Evolutionary conservation across 2,888 invertebrate species (phyloP).

Genomic region (Leptinotarsa peninsularis): DNA sequence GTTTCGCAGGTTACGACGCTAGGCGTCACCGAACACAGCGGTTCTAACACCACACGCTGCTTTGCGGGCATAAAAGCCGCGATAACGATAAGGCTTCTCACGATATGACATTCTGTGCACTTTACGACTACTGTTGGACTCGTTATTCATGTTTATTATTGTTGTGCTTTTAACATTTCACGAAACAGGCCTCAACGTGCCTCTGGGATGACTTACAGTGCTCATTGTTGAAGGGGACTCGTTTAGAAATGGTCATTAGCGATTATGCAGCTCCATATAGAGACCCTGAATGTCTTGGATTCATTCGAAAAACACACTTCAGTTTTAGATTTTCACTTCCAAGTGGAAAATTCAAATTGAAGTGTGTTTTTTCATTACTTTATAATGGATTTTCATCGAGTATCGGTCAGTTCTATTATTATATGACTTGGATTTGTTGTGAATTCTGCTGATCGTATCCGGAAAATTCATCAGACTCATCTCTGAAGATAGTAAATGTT

Average conservation of each 20-base stretch:
- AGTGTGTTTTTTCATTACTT: no score
- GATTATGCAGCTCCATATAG: not conserved
- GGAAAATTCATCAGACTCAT: no score
- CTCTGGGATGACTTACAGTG: not conserved
- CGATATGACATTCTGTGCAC: conserved; percentile 65
- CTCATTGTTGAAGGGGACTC: not conserved
- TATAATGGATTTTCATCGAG: no score
- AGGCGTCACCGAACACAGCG: conserved; percentile 32
- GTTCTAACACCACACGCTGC: conserved; percentile 54
- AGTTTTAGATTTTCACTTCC: no score
- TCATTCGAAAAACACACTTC: no score
- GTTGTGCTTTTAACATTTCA: conserved; percentile 40
- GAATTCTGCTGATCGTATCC: no score
- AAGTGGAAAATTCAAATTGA: no score
- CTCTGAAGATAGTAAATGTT: no score
- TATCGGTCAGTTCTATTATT: no score
- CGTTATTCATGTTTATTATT: conserved; percentile 62
- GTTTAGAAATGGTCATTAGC: not conserved
- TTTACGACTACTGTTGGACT: conserved; percentile 63
- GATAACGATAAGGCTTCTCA: conserved; percentile 66
- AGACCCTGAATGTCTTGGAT: not conserved
- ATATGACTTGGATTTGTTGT: no score
- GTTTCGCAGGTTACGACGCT: conserved; percentile 41
- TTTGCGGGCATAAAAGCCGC: conserved; percentile 57
- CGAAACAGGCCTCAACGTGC: conserved; percentile 16